Evolutionary conservation across 2,888 invertebrate species (phyloP), one percentile per base, ranked within the genome.

Genomic region (Schizotus pectinicornis): DNA sequence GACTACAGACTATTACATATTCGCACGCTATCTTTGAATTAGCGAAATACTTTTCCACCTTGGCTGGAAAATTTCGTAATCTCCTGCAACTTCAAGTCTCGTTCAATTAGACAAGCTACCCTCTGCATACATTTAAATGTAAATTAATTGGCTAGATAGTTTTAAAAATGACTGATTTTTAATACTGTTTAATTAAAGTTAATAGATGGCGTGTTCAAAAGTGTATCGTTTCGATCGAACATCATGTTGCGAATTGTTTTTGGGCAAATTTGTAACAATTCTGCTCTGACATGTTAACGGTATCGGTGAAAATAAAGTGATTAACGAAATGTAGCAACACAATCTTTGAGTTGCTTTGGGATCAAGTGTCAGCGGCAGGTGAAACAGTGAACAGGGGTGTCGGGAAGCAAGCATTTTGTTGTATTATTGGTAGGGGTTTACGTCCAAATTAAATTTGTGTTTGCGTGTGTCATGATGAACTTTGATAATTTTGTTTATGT

Each of bases 401-500:
- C 22, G 22, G 22, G 3, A 41, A 41, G 22, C 7, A 41, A 31
- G 11, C 12, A 30, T 42, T 31, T 8, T 5, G 41, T 41, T 38
- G 46, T 14, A 46, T 34, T 43, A 46, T 46, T 42, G 45, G 37
- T 56, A 50, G 43, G 37, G 46, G 50, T 56, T 51, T 6, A 42
- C 30, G 38, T 13, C 48, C n/a, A 53, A 58, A 51, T 51, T 50
- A 34, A 58, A 53, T 58, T 58, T 53, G 57, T 52, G 37, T 58
- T 53, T 53, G 48, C 50, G 48, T 52, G 53, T 52, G 47, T 57
- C 42, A 41, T 53, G 57, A 52, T 58, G 37, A 53, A 58, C 42
- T 58, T 58, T 58, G 36, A 53, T 58, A 52, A 58, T 58, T 58
- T 46, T 53, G 41, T 58, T 52, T 52, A 53, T 53, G 47, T 39